A percentile compares a stretch with the other conserved stretches of the same genome.
phyloP scores from a whole-genome alignment of 1,140 invertebrate species.

The Archivesica marissinica region DNA sequence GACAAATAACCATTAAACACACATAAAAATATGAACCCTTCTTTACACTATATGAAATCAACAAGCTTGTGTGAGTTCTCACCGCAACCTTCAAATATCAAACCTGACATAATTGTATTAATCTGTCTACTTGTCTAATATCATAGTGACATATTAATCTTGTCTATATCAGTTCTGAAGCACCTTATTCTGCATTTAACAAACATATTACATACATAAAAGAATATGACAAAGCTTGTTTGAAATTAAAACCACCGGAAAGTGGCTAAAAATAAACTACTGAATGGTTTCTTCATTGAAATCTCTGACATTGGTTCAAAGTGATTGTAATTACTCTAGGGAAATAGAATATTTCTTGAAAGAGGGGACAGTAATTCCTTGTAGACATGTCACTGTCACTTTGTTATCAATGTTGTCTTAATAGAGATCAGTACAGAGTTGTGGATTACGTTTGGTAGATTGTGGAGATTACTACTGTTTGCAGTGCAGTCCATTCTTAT shows the following conservation, averaged over 20 bases:
- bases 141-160: background rate
- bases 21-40: too few species aligned
- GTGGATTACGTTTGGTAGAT: slow-evolving; percentile 1
- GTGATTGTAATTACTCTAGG: slow-evolving; percentile 10
- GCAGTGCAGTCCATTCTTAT: slow-evolving; percentile 2
- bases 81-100: too few species aligned
- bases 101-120: slow-evolving; percentile 4
- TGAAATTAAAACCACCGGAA: background rate
- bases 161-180: background rate
- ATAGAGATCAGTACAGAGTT: slow-evolving; percentile 12
- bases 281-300: background rate
- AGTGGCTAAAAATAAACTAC: background rate
- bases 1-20: too few species aligned
- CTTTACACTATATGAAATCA: too few species aligned
- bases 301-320: background rate
- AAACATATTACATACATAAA: background rate
- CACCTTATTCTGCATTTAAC: background rate
- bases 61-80: too few species aligned
- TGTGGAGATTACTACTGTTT: background rate
- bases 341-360: slow-evolving; percentile 25
- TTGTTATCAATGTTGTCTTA: slow-evolving; percentile 34
- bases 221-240: slow-evolving; percentile 2
- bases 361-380: slow-evolving; percentile 2
- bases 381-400: slow-evolving; percentile 26
- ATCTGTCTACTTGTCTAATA: slow-evolving; percentile 8